These are phyloP conservation scores for Oophaga sylvatica DNA, from an alignment of 2,797 vertebrate genomes.

Conservation along the genomic window DNA sequence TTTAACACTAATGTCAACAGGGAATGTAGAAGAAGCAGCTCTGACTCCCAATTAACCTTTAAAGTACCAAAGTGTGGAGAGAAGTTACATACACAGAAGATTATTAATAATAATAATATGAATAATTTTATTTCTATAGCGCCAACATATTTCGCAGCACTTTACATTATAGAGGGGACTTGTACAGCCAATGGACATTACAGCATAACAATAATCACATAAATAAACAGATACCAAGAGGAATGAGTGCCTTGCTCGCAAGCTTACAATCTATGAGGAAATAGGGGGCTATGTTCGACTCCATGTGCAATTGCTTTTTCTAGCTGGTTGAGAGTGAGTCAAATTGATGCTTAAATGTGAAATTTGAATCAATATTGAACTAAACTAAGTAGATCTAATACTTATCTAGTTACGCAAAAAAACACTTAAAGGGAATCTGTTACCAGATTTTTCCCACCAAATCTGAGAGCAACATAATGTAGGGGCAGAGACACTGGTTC, in stretches of 20 bases:
- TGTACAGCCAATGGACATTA: too few relatives aligned
- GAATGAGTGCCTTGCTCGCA: too few relatives aligned
- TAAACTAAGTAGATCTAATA: neutral
- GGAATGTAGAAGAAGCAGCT: conserved; percentile 72
- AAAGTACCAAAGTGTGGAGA: conserved; percentile 34
- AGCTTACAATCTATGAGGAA: too few relatives aligned
- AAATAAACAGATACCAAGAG: too few relatives aligned
- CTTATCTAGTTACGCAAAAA: neutral
- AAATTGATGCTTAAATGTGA: neutral
- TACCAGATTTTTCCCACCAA: too few relatives aligned
- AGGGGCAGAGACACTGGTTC: too few relatives aligned
- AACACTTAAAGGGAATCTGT: too few relatives aligned
- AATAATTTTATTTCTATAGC: too few relatives aligned
- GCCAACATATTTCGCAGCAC: too few relatives aligned
- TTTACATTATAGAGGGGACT: too few relatives aligned
- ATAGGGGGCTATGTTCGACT: neutral
- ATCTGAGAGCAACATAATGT: too few relatives aligned
- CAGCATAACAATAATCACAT: too few relatives aligned
- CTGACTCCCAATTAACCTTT: conserved; percentile 59
- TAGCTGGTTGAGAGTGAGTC: neutral
- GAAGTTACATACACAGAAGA: neutral
- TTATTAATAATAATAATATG: neutral
- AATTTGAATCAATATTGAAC: neutral
- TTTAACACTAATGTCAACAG: conserved; percentile 78
- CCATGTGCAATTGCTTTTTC: neutral